phyloP scores from a whole-genome alignment of 64 coral and sea anemone genomes.

The Porites australiensis region DNA sequence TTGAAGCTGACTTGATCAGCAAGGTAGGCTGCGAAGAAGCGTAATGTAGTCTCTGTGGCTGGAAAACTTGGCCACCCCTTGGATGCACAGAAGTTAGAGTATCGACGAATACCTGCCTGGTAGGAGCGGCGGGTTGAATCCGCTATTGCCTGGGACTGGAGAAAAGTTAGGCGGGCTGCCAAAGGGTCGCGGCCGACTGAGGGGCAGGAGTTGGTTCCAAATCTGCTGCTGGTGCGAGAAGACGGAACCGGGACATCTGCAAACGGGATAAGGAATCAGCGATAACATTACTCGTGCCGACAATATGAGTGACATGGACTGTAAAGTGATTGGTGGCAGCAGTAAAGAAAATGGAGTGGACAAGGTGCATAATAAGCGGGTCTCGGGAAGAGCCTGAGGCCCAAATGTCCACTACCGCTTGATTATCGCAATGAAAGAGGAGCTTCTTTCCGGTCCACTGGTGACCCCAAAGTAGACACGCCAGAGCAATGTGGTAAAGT shows the following conservation, averaged over 20 bases:
- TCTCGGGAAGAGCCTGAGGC: not conserved
- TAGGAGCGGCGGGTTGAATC: not conserved
- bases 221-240: not conserved
- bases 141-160: not conserved
- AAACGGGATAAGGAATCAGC: conserved; percentile 43
- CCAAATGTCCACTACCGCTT: conserved; percentile 3
- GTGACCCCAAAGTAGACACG: not conserved
- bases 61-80: too few relatives aligned
- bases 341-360: not conserved
- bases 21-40: too few relatives aligned
- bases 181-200: too few relatives aligned
- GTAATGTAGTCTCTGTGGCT: too few relatives aligned
- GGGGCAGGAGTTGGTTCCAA: not conserved
- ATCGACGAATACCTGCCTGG: not conserved
- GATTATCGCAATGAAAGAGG: conserved; percentile 30
- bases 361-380: conserved; percentile 1
- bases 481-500: conserved; percentile 27
- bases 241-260: not conserved
- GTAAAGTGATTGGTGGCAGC: not conserved
- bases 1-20: not conserved
- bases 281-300: not conserved
- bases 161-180: not conserved
- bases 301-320: not conserved
- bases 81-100: not conserved
- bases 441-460: not conserved